Base-by-base conservation (phyloP, 2,888 invertebrate genomes). In the Polymixis lichenea region DNA sequence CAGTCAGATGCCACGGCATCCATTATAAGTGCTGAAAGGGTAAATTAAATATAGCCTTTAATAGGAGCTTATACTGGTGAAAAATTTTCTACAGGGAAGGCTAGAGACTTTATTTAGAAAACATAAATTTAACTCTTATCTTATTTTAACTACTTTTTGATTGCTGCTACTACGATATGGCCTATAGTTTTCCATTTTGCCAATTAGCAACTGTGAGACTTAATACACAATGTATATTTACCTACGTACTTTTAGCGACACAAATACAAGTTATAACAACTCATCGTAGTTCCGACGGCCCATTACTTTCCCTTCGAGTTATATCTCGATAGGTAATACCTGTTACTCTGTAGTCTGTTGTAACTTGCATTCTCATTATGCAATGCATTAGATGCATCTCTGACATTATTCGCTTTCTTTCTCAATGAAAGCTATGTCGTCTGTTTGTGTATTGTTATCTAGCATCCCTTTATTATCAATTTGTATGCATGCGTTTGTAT, bases 231-330 rank as follows among this genome's bases (percentile, higher is more conserved):
- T 8, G 11, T 8, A 1, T 46, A n/a, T 15, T 13, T 64, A 28
- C 5, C 13, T 28, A n/a, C 46, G 0, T 53, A 43, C 17, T 32
- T 38, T 49, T 17, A 72, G 25, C 46, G 15, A 49, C 53, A 46
- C 13, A 46, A 22, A 28, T n/a, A 69, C 11, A 66, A 49, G 22
- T 46, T 19, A n/a, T 62, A 75, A 32, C 67, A 69, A 49, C 53
- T 43, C 60, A 58, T 73, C 62, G 15, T 13, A 62, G 70, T 68
- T 77, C 78, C 49, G 56, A 68, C 38, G 17, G 67, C 61, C 67
- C 75, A 73, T 83, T 73, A 82, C 85, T 86, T 86, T 86, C 86
- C 79, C 78, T 85, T 83, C 58, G 17, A 78, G 55, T 73, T 55
- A 55, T 56, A 72, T 62, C 56, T 62, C 61, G 64, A 66, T 73